Percentiles rank a stretch among this genome's conserved stretches.
Conservation (phyloP, 2,888 invertebrate species). For the Drosophila maculinotata region DNA sequence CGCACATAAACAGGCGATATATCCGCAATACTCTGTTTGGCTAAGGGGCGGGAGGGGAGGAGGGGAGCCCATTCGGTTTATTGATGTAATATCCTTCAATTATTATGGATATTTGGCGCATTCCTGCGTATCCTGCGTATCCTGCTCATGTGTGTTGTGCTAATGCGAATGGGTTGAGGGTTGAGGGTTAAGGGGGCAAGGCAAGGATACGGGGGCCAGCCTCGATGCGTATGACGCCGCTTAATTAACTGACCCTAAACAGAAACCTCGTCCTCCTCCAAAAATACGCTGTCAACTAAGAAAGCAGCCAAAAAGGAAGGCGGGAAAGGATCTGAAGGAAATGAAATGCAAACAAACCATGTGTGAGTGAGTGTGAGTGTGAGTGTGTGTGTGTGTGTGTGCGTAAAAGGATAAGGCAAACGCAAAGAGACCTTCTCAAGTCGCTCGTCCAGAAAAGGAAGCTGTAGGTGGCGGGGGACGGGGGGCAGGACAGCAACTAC, state of each 20-base stretch:
- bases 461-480: slow-evolving; percentile 5
- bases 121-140: slow-evolving; percentile 56
- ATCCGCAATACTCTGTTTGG: slow-evolving; percentile 12
- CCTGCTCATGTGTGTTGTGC: slow-evolving; percentile 2
- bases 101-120: slow-evolving; percentile 83
- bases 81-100: slow-evolving; percentile 84
- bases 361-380: slow-evolving; percentile 21
- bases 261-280: slow-evolving; percentile 7
- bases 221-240: slow-evolving; percentile 45
- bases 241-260: slow-evolving; percentile 74
- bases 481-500: slow-evolving; percentile 70
- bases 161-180: slow-evolving; percentile 55
- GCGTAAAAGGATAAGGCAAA: slow-evolving; percentile 58
- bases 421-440: slow-evolving; percentile 51
- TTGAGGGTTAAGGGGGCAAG: not conserved
- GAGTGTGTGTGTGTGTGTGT: slow-evolving; percentile 24
- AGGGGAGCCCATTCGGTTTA: slow-evolving; percentile 65
- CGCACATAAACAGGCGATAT: slow-evolving; percentile 19
- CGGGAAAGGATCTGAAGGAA: slow-evolving; percentile 60
- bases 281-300: slow-evolving; percentile 56
- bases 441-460: slow-evolving; percentile 33
- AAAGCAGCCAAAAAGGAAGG: not conserved
- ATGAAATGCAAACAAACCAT: slow-evolving; percentile 78
- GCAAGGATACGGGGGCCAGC: not conserved
- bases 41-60: slow-evolving; percentile 2